Conservation (phyloP, 35 echinoderm and acorn worm species). For the Heliocidaris tuberculata region DNA sequence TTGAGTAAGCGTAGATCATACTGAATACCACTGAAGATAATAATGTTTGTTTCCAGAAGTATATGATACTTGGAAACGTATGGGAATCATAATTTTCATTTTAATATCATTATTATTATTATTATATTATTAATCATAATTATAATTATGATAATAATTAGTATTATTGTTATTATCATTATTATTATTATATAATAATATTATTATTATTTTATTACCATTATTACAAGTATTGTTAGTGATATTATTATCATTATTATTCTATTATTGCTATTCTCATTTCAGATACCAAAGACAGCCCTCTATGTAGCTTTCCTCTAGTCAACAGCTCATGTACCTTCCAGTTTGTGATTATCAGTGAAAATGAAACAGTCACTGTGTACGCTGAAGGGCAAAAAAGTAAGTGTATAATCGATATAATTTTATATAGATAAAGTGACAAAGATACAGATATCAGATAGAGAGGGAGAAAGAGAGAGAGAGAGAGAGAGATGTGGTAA, state of each 20-base stretch:
- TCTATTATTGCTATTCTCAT: neutral
- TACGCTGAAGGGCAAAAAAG: neutral
- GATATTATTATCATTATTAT: neutral
- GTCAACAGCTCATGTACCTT: neutral
- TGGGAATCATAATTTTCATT: too few species aligned
- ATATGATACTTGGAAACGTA: too few species aligned
- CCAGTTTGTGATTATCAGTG: neutral
- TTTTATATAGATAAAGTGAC: neutral
- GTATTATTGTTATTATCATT: too few species aligned
- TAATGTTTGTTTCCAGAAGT: too few species aligned
- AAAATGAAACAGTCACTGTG: constrained; percentile 31
- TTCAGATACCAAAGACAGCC: neutral
- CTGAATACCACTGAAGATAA: too few species aligned
- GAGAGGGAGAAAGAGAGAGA: neutral
- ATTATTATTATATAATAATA: too few species aligned
- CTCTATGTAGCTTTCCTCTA: neutral
- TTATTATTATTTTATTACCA: too few species aligned
- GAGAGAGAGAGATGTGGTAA: neutral
- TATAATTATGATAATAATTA: too few species aligned
- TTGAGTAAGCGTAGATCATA: too few species aligned
- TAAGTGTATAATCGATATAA: neutral
- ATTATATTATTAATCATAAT: too few species aligned
- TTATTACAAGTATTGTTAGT: too few species aligned
- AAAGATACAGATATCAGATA: neutral
- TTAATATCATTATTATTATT: too few species aligned